Evolutionary conservation across 1,140 invertebrate species (phyloP).

Genomic region (Myzus persicae): DNA sequence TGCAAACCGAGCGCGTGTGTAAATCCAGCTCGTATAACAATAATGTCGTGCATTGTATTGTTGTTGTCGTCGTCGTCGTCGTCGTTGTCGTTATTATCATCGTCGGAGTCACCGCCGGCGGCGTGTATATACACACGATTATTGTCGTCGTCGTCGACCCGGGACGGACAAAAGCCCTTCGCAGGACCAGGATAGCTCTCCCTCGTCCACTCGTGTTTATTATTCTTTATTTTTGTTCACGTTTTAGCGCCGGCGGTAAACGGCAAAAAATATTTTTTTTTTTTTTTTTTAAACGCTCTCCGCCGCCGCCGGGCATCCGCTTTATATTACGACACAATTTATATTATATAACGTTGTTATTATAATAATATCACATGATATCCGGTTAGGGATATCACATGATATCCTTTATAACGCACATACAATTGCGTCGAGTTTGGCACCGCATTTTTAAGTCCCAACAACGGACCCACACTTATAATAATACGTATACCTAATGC

Average conservation of each 20-base stretch:
- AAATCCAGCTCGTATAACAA: neutral
- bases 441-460: neutral
- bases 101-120: neutral
- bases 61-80: neutral
- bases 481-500: no score
- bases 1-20: neutral
- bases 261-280: neutral
- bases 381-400: no score
- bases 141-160: neutral
- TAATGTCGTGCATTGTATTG: neutral
- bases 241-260: neutral
- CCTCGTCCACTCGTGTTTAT: neutral
- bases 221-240: neutral
- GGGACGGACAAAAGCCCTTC: neutral
- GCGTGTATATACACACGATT: slow-evolving; percentile 4
- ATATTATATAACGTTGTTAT: no score
- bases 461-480: neutral
- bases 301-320: no score
- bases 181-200: neutral
- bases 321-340: neutral
- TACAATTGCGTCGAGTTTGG: neutral
- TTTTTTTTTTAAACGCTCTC: neutral
- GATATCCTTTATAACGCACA: no score
- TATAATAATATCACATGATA: no score
- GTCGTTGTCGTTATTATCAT: neutral